Evolutionary conservation across 2,113 vertebrate genomes (phyloP), one percentile per base, ranked within the genome.

Genomic region (Solea senegalensis): DNA sequence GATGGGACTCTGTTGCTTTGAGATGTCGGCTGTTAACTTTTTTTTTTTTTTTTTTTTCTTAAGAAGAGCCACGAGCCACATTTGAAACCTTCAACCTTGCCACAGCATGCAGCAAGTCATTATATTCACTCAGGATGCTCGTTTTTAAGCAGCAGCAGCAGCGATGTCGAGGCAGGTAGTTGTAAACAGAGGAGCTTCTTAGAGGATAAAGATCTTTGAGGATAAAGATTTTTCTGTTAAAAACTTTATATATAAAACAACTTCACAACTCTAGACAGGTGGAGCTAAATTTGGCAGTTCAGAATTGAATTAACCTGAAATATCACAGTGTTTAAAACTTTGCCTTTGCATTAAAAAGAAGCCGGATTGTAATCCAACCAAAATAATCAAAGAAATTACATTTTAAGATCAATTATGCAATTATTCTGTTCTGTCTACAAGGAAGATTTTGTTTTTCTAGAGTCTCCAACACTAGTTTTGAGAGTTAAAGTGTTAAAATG

Each of bases 111-210:
- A 48, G 9, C 12, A 46, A 11, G 11, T 12, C 9, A 48, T 9
- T 14, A 48, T 13, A 48, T 14, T 14, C 45, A 48, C 34, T 34
- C 34, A 6, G 34, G 67, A 81, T 78, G 72, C 69, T 78, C 65
- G 76, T 80, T 67, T 12, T 45, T 16, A 43, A 62, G 75, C 65
- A 61, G 80, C 70, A 53, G 72, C 64, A 53, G 71, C 82, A 43
- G 80, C 81, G 74, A 79, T 77, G 66, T 73, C 3, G 16, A 78
- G 78, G 57, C 52, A 59, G 68, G 70, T 71, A 53, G 56, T 78
- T 81, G 74, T 56, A 76, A 65, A 73, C 45, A 60, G 51, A 44
- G 51, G 6, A 45, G 69, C 72, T 34, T 68, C 64, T 59, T 15
- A 41, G 61, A 69, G 15, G 16, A 48, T 15, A 27, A 69, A 69